phyloP scores from a whole-genome alignment of 92 coral and sea anemone species.

The Parazoanthus darwini region DNA sequence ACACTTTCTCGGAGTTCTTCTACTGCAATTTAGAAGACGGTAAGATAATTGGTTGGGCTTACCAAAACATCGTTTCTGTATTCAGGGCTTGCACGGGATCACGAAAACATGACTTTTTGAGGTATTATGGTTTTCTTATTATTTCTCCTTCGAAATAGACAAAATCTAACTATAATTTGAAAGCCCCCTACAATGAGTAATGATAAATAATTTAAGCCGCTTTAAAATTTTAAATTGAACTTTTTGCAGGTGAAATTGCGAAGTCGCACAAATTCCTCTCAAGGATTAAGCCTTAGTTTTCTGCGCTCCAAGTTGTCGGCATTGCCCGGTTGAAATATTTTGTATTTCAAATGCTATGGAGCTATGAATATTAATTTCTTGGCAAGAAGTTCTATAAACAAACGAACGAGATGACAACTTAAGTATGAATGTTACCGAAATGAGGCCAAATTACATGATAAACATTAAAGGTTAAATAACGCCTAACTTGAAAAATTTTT shows the following conservation, averaged over 20 bases:
- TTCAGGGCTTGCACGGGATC: not conserved
- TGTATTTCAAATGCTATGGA: not conserved
- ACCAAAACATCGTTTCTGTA: not conserved
- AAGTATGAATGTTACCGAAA: too few species aligned
- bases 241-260: constrained; percentile 31
- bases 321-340: not conserved
- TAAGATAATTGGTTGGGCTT: not conserved
- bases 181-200: constrained; percentile 25
- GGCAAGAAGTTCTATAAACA: too few species aligned
- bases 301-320: not conserved
- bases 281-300: not conserved
- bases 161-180: constrained; percentile 3
- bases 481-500: too few species aligned
- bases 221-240: constrained; percentile 31
- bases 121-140: not conserved
- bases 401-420: too few species aligned
- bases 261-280: not conserved
- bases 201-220: constrained; percentile 27
- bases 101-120: not conserved
- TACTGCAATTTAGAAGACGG: not conserved
- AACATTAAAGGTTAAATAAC: too few species aligned
- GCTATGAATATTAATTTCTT: too few species aligned
- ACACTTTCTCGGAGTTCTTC: not conserved
- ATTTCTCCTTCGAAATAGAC: not conserved
- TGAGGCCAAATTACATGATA: too few species aligned